These are phyloP conservation scores for Saturnia japonica DNA, from an alignment of 2,888 invertebrate species.

Conservation along the genomic window DNA sequence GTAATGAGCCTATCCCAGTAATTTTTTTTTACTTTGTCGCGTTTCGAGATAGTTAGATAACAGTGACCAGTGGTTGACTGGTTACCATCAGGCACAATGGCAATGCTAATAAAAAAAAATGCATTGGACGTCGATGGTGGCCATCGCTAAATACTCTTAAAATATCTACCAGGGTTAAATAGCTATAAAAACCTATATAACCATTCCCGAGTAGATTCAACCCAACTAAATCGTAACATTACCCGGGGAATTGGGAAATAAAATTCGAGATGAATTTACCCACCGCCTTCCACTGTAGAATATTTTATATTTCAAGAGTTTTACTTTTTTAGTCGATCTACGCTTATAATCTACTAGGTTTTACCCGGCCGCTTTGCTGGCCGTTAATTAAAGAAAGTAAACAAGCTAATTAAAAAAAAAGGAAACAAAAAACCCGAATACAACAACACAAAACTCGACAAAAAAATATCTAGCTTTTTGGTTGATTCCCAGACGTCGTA, in stretches of 20 bases:
- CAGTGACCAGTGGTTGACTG: no score
- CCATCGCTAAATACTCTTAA: neutral
- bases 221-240: neutral
- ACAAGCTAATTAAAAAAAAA: no score
- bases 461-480: no score
- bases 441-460: no score
- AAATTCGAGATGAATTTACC: neutral
- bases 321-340: neutral
- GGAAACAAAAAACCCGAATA: no score
- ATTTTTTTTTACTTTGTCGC: no score
- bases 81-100: no score
- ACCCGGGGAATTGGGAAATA: neutral
- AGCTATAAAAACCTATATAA: neutral
- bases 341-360: neutral
- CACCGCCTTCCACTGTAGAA: neutral
- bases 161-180: neutral
- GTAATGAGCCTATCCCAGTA: no score
- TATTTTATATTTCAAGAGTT: neutral
- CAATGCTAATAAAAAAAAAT: no score
- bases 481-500: no score
- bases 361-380: neutral
- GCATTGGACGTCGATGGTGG: neutral
- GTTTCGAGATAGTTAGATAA: no score
- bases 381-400: no score
- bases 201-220: neutral